A percentile compares a stretch with the other conserved stretches of the same genome.
Evolutionary conservation across 1,140 invertebrate species (phyloP).

Genomic region (Drosophila bocqueti): DNA sequence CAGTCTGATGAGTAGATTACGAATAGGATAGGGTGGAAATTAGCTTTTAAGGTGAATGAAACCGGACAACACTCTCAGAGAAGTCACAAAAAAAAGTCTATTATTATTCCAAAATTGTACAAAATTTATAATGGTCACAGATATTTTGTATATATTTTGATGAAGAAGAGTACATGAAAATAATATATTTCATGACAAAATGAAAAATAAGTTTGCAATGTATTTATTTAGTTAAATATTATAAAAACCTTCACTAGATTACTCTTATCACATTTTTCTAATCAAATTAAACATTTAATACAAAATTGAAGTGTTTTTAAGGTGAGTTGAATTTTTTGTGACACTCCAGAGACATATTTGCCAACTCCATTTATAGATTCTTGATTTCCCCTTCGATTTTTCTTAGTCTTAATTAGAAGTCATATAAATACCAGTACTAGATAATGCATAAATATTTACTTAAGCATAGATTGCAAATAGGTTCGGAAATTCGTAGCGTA

Average conservation of each 20-base stretch:
- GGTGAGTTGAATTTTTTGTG: background rate
- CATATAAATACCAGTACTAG: constrained; percentile 28
- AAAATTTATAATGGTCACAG: too few species aligned
- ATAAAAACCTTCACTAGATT: background rate
- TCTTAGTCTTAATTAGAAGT: constrained; percentile 18
- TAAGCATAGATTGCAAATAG: constrained; percentile 45
- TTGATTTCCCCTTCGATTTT: background rate
- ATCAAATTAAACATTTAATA: background rate
- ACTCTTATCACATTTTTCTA: background rate
- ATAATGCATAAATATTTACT: constrained; percentile 55
- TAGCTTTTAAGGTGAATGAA: constrained; percentile 16
- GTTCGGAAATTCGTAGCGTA: constrained; percentile 66
- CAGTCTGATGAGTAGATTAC: constrained; percentile 67
- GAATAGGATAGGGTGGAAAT: constrained; percentile 24
- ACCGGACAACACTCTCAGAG: constrained; percentile 10
- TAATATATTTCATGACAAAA: background rate
- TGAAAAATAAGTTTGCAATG: background rate
- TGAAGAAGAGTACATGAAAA: background rate
- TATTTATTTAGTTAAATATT: background rate
- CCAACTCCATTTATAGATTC: background rate
- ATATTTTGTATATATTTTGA: too few species aligned
- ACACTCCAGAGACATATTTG: background rate
- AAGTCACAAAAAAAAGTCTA: background rate
- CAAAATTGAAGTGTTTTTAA: too few species aligned
- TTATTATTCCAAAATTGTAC: too few species aligned